phyloP scores from a whole-genome alignment of 2,888 invertebrate species.

The Ptychoptera contaminata region DNA sequence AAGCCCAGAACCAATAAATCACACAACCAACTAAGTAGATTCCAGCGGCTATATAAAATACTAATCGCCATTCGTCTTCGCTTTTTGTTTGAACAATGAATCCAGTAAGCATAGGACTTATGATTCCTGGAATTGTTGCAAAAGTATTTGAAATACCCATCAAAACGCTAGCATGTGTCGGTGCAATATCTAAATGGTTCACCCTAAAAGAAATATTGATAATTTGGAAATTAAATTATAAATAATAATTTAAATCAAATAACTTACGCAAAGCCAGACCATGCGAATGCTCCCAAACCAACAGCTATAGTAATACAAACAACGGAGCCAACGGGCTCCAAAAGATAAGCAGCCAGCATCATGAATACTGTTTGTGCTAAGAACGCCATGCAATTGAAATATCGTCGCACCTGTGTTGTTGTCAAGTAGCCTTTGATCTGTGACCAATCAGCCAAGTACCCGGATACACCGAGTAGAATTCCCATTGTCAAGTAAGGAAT shows the following conservation, averaged over 20 bases:
- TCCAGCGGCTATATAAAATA: constrained; percentile 71
- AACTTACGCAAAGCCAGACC: constrained; percentile 74
- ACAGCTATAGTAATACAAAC: constrained; percentile 76
- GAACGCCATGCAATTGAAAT: constrained; percentile 62
- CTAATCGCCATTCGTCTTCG: constrained; percentile 64
- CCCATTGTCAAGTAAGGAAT: constrained; percentile 84
- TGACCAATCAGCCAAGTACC: constrained; percentile 69
- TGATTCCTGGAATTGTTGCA: constrained; percentile 79
- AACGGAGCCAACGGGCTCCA: constrained; percentile 51
- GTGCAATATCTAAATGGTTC: constrained; percentile 80
- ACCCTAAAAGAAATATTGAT: constrained; percentile 36
- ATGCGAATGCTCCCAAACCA: constrained; percentile 81
- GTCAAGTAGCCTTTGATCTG: constrained; percentile 45
- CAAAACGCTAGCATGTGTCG: constrained; percentile 77
- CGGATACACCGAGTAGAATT: constrained; percentile 59
- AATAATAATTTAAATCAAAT: no score
- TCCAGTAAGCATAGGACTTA: constrained; percentile 74
- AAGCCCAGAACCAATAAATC: constrained; percentile 66
- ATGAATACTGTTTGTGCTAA: constrained; percentile 71
- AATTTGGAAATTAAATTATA: not conserved
- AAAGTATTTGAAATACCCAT: constrained; percentile 88
- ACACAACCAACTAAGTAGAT: constrained; percentile 73
- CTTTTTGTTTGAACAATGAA: constrained; percentile 57
- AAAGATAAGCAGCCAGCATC: constrained; percentile 61
- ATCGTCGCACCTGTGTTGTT: constrained; percentile 57